Percentiles rank a stretch among this genome's conserved stretches.
Evolutionary conservation across 2,113 vertebrate species (phyloP).

Genomic region (Pterocles orientalis): DNA sequence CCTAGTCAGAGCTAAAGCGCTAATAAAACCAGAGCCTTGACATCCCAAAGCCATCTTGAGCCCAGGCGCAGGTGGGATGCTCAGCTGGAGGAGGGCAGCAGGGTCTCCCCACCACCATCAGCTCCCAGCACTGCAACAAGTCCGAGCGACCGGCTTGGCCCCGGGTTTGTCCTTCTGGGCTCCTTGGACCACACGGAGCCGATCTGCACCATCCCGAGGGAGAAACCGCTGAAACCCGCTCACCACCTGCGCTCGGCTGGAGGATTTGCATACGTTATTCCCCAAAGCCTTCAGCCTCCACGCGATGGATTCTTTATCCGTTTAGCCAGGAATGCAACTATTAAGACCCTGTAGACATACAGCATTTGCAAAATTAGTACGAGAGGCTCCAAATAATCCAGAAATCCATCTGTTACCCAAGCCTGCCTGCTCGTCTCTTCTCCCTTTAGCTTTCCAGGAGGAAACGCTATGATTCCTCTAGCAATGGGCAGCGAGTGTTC

Average conservation of each 20-base stretch:
- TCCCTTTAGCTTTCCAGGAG: neutral
- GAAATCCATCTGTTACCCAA: neutral
- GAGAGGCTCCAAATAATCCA: slow-evolving; percentile 48
- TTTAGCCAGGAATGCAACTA: slow-evolving; percentile 13
- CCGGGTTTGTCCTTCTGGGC: neutral
- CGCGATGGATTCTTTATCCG: neutral
- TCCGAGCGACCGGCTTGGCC: too few species aligned
- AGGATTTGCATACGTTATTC: neutral
- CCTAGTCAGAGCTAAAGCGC: neutral
- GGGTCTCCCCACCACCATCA: too few species aligned
- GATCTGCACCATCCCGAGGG: neutral
- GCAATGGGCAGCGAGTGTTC: neutral
- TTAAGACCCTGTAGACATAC: slow-evolving; percentile 24
- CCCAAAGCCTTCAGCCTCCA: slow-evolving; percentile 6
- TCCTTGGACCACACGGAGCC: neutral
- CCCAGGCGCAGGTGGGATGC: rapidly evolving
- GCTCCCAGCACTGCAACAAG: too few species aligned
- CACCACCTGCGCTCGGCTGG: neutral
- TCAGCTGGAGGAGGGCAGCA: too few species aligned
- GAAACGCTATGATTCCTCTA: neutral
- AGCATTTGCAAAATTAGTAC: slow-evolving; percentile 39
- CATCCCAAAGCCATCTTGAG: neutral
- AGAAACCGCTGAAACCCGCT: neutral
- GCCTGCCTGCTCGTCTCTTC: neutral
- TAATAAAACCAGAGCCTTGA: neutral